Evolutionary conservation across 2,888 invertebrate species (phyloP).

Genomic region (Drosophila neonasuta): DNA sequence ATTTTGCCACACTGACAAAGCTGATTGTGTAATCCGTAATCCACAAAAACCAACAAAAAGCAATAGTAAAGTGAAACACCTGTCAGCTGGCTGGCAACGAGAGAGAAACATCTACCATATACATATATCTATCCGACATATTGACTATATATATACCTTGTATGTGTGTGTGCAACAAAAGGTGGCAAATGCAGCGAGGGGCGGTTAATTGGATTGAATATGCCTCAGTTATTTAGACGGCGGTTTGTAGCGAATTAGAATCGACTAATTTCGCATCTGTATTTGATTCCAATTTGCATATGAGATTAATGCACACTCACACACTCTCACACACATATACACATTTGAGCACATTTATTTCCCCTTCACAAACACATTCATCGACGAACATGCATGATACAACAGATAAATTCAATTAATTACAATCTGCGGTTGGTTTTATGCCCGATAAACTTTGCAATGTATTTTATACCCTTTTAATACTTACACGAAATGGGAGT

Average conservation of each 20-base stretch:
- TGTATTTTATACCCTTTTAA: slow-evolving; percentile 7
- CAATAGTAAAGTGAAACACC: slow-evolving; percentile 19
- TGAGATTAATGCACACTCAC: slow-evolving; percentile 30
- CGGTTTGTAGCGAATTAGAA: slow-evolving; percentile 41
- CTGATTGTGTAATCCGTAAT: slow-evolving; percentile 48
- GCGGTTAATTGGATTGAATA: slow-evolving; percentile 37
- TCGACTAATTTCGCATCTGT: slow-evolving; percentile 46
- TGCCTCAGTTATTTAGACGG: slow-evolving; percentile 32
- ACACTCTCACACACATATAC: slow-evolving; percentile 9
- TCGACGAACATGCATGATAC: slow-evolving; percentile 24
- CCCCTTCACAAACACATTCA: background rate
- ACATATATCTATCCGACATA: background rate
- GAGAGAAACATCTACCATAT: background rate
- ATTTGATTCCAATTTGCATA: slow-evolving; percentile 56
- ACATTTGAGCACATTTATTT: background rate
- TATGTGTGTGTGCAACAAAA: background rate
- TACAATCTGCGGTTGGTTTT: slow-evolving; percentile 61
- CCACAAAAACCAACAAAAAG: background rate
- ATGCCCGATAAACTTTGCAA: slow-evolving; percentile 18
- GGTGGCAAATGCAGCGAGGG: background rate
- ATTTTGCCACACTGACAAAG: slow-evolving; percentile 28
- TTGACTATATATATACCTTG: too few relatives aligned
- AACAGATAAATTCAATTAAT: slow-evolving; percentile 62
- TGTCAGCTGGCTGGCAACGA: slow-evolving; percentile 9
- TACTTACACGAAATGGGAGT: background rate